Base-by-base conservation (phyloP, 2,113 vertebrate genomes). In the Desmodus rotundus region DNA sequence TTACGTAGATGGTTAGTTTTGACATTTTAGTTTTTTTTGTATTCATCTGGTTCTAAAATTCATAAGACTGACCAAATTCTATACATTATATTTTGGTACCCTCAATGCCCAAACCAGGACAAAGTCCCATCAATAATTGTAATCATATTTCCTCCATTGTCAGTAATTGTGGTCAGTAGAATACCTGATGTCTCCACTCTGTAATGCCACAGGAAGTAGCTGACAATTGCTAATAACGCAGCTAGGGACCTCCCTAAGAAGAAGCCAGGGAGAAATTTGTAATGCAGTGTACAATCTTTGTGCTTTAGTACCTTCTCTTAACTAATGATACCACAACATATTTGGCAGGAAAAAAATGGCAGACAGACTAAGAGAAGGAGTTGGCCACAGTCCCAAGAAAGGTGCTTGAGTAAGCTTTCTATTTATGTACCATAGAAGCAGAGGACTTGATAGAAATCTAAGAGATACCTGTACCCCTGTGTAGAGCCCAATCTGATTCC, bases 1-100 rank as follows among this genome's bases (percentile, higher is more conserved):
- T 82, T 96, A 89, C 26, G 70, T 84, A 89, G n/a, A 83, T 93
- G 83, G 17, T 92, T 94, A 61, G 36, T 95, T 88, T 38, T 82
- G 56, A 33, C 28, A 78, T 91, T 96, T 72, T 68, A 33, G 63
- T 81, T 82, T 93, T 93, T 92, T 81, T 91, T 52, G 45, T 94
- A 93, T 86, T 94, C 33, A 74, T 94, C 26, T 86, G 54, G 24
- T 67, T 89, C 52, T 91, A 81, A 81, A 95, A 38, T 52, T 80
- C 31, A 7, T 83, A 68, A 65, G 31, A 81, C 61, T 68, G n/a
- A 80, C 36, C 17, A 65, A 45, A 95, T 92, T 83, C 82, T 86
- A 47, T 78, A 3, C 1, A 47, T 58, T 89, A 26, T 70, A 47
- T 86, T 94, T 92, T 67, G 17, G 2, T 83, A 43, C 73, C 36